Evolutionary conservation across 2,113 vertebrate genomes (phyloP).

Genomic region (Albula goreensis): DNA sequence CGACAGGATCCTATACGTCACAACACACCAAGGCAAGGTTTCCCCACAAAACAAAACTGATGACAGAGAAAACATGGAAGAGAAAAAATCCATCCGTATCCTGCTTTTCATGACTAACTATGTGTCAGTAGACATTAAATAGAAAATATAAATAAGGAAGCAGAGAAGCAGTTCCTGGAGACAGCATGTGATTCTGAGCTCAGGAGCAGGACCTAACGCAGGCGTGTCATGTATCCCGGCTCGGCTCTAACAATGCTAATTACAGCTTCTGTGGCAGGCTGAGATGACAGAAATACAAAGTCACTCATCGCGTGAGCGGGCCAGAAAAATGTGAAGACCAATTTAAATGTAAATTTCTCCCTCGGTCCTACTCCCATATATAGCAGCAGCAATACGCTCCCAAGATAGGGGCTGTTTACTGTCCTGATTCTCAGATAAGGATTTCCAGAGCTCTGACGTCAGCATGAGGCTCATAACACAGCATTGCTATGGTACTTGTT

Average conservation of each 20-base stretch:
- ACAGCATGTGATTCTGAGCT: background rate
- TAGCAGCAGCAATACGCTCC: background rate
- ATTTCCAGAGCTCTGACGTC: background rate
- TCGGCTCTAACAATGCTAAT: conserved; percentile 14
- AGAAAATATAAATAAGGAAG: background rate
- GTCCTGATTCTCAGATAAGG: conserved; percentile 1
- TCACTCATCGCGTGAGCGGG: conserved; percentile 19
- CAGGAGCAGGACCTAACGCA: background rate
- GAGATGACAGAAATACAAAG: conserved; percentile 22
- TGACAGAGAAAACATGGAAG: background rate
- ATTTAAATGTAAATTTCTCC: conserved; percentile 29
- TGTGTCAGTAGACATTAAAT: background rate
- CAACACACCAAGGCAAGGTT: background rate
- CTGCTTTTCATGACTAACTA: background rate
- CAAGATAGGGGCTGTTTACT: conserved; percentile 7
- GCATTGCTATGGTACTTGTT: background rate
- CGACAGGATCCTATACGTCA: conserved; percentile 9
- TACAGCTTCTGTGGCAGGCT: conserved; percentile 14
- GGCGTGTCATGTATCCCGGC: background rate
- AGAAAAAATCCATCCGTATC: background rate
- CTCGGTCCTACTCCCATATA: conserved; percentile 13
- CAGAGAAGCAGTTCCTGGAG: background rate
- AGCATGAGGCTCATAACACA: background rate
- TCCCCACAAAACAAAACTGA: background rate
- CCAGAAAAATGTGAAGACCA: conserved; percentile 27